Conservation (phyloP, 2,113 vertebrate species). For the Anthoscopus minutus region DNA sequence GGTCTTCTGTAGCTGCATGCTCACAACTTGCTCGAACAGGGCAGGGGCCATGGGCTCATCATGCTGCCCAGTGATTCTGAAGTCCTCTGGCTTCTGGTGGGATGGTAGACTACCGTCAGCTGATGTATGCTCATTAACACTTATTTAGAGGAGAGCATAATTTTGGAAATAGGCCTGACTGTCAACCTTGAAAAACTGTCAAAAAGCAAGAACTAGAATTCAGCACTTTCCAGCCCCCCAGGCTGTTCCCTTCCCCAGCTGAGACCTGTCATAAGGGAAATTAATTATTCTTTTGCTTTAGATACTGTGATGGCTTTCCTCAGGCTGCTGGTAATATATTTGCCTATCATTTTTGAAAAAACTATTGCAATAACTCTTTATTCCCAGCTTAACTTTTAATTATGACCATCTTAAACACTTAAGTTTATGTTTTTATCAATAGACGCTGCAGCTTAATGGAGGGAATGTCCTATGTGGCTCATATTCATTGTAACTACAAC, state of each 20-base stretch:
- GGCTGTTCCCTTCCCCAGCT: neutral
- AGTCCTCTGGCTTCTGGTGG: neutral
- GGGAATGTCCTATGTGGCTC: neutral
- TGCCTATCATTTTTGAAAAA: neutral
- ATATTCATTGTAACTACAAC: neutral
- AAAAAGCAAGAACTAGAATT: neutral
- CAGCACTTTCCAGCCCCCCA: neutral
- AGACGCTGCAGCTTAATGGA: neutral
- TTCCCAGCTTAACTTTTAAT: neutral
- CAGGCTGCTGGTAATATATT: neutral
- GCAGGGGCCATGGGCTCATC: neutral
- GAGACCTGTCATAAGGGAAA: neutral
- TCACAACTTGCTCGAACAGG: neutral
- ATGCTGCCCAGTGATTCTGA: neutral
- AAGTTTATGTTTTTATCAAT: neutral
- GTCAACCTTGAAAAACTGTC: neutral
- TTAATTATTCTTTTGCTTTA: neutral
- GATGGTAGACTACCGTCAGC: rapidly evolving
- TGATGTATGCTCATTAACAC: neutral
- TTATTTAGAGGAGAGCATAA: neutral
- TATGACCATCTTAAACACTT: neutral
- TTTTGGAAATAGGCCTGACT: neutral
- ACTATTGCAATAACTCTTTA: neutral
- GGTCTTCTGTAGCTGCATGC: neutral
- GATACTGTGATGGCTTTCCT: neutral